phyloP scores from a whole-genome alignment of 2,888 invertebrate species.

The Trichopria drosophilae region DNA sequence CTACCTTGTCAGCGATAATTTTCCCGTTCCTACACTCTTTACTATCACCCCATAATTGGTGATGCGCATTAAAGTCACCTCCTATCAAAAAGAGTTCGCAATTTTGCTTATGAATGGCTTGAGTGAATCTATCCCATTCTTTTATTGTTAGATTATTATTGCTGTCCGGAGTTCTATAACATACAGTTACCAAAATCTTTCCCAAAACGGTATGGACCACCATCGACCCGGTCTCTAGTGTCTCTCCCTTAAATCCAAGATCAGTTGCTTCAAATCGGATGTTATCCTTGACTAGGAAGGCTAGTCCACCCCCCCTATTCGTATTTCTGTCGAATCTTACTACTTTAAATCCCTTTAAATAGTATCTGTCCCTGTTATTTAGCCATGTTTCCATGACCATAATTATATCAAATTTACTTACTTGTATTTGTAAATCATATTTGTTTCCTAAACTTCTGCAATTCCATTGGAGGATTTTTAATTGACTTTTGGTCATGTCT shows the following conservation, averaged over 20 bases:
- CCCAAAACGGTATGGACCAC: slow-evolving; percentile 1
- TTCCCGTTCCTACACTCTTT: slow-evolving; percentile 10
- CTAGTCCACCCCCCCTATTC: slow-evolving; percentile 12
- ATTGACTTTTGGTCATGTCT: neutral
- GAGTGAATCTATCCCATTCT: neutral
- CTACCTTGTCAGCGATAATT: slow-evolving; percentile 4
- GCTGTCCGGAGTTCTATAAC: slow-evolving; percentile 10
- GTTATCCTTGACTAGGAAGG: neutral
- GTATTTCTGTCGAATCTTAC: slow-evolving; percentile 11
- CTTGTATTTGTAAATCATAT: slow-evolving; percentile 7
- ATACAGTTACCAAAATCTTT: slow-evolving; percentile 4
- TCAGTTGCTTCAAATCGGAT: neutral
- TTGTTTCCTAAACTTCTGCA: slow-evolving; percentile 19
- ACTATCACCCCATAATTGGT: slow-evolving; percentile 16
- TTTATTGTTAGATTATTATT: slow-evolving; percentile 2
- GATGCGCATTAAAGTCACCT: slow-evolving; percentile 23
- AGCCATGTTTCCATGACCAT: neutral
- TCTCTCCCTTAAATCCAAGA: neutral
- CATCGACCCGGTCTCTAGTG: slow-evolving; percentile 11
- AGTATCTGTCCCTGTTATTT: too few relatives aligned
- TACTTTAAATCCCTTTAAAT: slow-evolving; percentile 13
- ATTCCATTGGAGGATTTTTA: slow-evolving; percentile 19
- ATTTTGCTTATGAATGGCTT: neutral
- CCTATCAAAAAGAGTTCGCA: slow-evolving; percentile 5
- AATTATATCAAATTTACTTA: slow-evolving; percentile 3